Base-by-base conservation (phyloP, 1,140 invertebrate species). In the Drosophila virilis region DNA sequence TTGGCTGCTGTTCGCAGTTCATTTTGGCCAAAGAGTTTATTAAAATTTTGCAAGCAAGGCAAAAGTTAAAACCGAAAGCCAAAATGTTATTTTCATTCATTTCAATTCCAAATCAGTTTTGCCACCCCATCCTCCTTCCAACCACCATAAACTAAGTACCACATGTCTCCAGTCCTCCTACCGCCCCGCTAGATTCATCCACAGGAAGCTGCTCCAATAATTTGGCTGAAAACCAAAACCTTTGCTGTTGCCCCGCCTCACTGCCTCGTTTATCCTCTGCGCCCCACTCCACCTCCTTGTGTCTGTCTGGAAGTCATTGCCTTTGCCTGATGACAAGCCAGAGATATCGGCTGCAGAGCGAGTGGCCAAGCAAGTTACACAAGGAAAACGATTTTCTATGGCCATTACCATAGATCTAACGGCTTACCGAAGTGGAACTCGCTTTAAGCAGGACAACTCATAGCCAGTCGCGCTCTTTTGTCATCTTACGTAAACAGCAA, bases 341-440 rank as follows among this genome's bases (percentile, higher is more conserved):
- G 68, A 83, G 83, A 88, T 88, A 88, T 79, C 79, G 79, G 37
- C 32, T 40, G 60, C 60, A 62, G 54, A 66, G 77, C 65, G 85
- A 68, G 64, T 80, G 64, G 78, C 70, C 55, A 64, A 65, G 61
- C 65, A 48, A 77, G 68, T 74, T 64, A 64, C 62, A 60, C 78
- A 81, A 74, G 67, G 71, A 79, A 55, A 84, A 67, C 74, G 78
- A 45, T 84, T 84, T 84, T 80, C 74, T 68, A 78, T 78, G 59
- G 58, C 84, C 84, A 88, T 83, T 89, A 74, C 73, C 83, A 89
- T 83, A 83, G 77, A 89, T 88, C 73, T 89, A 77, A 73, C 79
- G 82, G 75, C 73, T 75, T 62, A 70, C 58, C 66, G 32, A 58
- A 69, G 43, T 62, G 57, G 37, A 60, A 50, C 28, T 28, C 37